These are phyloP conservation scores for Aldrovandia affinis DNA, from an alignment of 2,797 vertebrate genomes.

Conservation along the genomic window DNA sequence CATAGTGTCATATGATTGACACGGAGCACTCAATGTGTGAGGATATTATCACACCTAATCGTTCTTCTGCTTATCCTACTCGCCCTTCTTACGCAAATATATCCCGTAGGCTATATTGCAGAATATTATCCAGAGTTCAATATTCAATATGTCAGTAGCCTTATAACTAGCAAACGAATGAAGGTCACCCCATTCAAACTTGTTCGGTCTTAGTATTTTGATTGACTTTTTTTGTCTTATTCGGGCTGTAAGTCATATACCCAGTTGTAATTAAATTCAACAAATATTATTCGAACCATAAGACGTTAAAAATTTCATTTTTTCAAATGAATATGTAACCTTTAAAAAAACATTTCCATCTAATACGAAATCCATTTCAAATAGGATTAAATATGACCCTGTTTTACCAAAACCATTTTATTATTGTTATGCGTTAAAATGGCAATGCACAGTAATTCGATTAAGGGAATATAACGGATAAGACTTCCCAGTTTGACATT, in stretches of 20 bases:
- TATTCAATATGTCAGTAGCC: background rate
- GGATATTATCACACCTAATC: constrained; percentile 1
- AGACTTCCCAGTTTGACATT: constrained; percentile 9
- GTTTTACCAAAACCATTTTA: constrained; percentile 13
- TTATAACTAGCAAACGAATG: background rate
- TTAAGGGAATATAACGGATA: constrained; percentile 5
- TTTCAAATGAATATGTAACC: constrained; percentile 4
- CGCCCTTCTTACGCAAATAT: too few species aligned
- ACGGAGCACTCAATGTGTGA: background rate
- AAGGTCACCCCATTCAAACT: background rate
- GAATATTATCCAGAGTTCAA: background rate
- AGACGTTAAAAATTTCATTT: background rate
- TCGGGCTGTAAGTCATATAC: background rate
- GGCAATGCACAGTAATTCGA: constrained; percentile 4
- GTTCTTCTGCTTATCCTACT: too few species aligned
- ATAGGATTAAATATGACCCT: background rate
- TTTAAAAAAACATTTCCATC: constrained; percentile 22
- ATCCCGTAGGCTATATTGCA: background rate
- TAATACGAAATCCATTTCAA: constrained; percentile 32
- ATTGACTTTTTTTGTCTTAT: background rate
- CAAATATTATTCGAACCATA: background rate
- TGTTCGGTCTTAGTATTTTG: background rate
- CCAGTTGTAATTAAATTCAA: background rate
- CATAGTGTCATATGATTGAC: background rate
- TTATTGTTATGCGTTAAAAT: constrained; percentile 27